A percentile compares a stretch with the other conserved stretches of the same genome.
Evolutionary conservation across 2,113 vertebrate species (phyloP).

Genomic region (Tragelaphus strepsiceros): DNA sequence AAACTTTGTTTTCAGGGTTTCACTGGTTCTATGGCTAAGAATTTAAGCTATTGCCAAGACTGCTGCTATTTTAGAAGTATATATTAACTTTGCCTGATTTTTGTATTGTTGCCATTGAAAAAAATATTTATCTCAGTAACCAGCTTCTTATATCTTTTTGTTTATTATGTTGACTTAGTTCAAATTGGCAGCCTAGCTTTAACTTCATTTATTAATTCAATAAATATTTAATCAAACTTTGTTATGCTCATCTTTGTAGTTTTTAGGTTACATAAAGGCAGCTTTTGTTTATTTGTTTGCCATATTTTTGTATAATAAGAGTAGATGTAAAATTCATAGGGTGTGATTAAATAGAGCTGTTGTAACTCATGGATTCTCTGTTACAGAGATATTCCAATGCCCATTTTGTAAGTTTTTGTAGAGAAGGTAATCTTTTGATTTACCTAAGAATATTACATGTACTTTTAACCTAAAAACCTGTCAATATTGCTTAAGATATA

Average conservation of each 20-base stretch:
- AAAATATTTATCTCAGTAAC: not conserved
- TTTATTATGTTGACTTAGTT: not conserved
- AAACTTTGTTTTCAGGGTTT: not conserved
- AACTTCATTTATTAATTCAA: not conserved
- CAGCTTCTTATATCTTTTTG: not conserved
- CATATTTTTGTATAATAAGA: not conserved
- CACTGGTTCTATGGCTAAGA: not conserved
- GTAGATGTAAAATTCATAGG: not conserved
- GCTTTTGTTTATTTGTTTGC: not conserved
- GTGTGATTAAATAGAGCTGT: not conserved
- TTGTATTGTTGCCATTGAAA: not conserved
- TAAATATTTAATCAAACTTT: not conserved
- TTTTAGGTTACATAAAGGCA: not conserved
- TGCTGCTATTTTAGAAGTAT: not conserved
- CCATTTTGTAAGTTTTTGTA: not conserved
- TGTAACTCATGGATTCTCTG: not conserved
- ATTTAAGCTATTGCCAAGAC: not conserved
- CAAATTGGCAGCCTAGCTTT: not conserved
- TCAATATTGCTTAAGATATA: not conserved
- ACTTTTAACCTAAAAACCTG: not conserved
- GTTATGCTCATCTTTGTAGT: not conserved
- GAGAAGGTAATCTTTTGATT: not conserved
- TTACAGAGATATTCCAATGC: not conserved
- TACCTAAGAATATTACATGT: not conserved
- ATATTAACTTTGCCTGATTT: not conserved